These are phyloP conservation scores for Neoaliturus tenellus DNA, from an alignment of 2,888 invertebrate genomes.

Conservation along the genomic window DNA sequence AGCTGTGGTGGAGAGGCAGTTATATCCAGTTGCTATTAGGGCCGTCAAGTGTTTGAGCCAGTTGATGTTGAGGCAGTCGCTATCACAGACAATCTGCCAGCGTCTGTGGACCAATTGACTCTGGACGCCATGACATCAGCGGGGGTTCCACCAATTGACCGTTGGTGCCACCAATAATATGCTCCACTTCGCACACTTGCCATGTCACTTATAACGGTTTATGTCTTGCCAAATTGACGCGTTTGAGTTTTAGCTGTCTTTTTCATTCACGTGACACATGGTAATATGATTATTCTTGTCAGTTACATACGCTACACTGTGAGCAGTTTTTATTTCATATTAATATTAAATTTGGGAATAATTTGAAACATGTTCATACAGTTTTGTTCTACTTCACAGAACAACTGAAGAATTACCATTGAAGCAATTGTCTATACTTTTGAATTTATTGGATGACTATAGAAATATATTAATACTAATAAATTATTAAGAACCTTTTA, in stretches of 20 bases:
- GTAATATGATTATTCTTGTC: too few relatives aligned
- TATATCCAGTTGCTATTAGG: neutral
- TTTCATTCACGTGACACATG: too few relatives aligned
- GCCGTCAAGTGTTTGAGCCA: neutral
- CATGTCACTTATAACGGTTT: neutral
- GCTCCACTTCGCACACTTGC: slow-evolving; percentile 14
- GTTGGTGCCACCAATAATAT: neutral
- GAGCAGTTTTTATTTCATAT: too few relatives aligned
- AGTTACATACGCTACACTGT: too few relatives aligned
- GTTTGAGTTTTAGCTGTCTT: neutral
- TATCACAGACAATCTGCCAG: neutral
- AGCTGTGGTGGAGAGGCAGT: neutral
- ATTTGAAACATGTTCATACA: too few relatives aligned
- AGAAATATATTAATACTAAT: too few relatives aligned
- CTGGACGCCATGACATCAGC: slow-evolving; percentile 11
- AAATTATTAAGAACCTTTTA: too few relatives aligned
- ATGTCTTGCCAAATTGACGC: neutral
- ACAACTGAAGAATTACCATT: too few relatives aligned
- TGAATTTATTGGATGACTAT: too few relatives aligned
- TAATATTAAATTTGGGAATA: too few relatives aligned
- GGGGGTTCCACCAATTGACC: neutral
- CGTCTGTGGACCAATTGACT: slow-evolving; percentile 28
- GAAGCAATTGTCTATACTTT: too few relatives aligned
- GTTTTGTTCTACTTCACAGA: too few relatives aligned
- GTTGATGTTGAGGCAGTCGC: neutral